These are phyloP conservation scores for Sylvicola fuscatus DNA, from an alignment of 2,888 invertebrate genomes.

Conservation along the genomic window DNA sequence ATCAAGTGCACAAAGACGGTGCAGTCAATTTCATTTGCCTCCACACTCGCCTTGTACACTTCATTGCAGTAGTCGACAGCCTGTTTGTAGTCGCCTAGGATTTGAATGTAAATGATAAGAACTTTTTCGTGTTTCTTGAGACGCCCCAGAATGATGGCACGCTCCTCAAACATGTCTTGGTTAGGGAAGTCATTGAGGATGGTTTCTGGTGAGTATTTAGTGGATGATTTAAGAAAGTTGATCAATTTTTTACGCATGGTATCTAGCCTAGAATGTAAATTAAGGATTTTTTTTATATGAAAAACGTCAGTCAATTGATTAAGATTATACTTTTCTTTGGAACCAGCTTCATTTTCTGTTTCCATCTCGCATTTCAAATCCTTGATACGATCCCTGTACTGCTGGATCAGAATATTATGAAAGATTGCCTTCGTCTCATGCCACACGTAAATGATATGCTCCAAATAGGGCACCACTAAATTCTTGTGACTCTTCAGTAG, in stretches of 20 bases:
- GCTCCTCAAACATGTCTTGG: slow-evolving; percentile 71
- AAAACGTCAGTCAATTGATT: not conserved
- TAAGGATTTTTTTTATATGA: not conserved
- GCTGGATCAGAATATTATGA: slow-evolving; percentile 78
- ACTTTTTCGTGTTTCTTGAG: slow-evolving; percentile 78
- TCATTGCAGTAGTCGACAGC: slow-evolving; percentile 73
- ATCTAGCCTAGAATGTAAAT: not conserved
- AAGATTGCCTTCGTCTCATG: slow-evolving; percentile 64
- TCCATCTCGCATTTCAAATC: slow-evolving; percentile 22
- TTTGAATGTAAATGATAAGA: slow-evolving; percentile 75
- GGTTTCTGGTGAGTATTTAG: slow-evolving; percentile 65
- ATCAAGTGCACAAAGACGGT: slow-evolving; percentile 12
- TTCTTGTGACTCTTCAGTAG: slow-evolving; percentile 59
- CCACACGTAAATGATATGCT: slow-evolving; percentile 85
- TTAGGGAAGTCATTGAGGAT: slow-evolving; percentile 72
- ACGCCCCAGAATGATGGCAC: slow-evolving; percentile 83
- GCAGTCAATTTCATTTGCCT: slow-evolving; percentile 12
- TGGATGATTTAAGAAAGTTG: slow-evolving; percentile 60
- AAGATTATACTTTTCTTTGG: slow-evolving; percentile 1
- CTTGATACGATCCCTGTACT: slow-evolving; percentile 59
- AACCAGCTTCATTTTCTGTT: too few relatives aligned
- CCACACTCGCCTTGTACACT: slow-evolving; percentile 30
- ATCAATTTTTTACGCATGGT: slow-evolving; percentile 34
- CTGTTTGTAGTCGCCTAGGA: slow-evolving; percentile 61
- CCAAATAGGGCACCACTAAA: slow-evolving; percentile 79